A percentile compares a stretch with the other conserved stretches of the same genome.
phyloP scores from a whole-genome alignment of 2,113 vertebrate genomes.

The Uropsilus gracilis region DNA sequence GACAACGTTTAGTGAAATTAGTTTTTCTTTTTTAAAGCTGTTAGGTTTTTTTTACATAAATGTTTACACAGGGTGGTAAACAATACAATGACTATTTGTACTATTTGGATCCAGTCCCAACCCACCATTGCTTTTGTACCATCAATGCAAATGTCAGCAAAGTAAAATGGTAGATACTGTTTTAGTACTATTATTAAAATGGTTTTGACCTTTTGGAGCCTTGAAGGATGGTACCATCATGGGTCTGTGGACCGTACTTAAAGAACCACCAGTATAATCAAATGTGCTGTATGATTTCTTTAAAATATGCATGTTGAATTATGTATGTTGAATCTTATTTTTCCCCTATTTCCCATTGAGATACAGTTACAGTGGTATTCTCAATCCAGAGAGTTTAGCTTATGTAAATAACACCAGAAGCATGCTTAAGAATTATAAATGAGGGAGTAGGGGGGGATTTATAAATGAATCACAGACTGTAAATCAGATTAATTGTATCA shows the following conservation, averaged over 20 bases:
- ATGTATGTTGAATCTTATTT: slow-evolving; percentile 12
- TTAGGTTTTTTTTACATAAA: not conserved
- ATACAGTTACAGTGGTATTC: not conserved
- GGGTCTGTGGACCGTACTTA: not conserved
- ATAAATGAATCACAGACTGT: too few relatives aligned
- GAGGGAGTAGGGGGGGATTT: too few relatives aligned
- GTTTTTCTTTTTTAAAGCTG: not conserved
- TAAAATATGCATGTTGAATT: not conserved
- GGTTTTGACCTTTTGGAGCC: not conserved
- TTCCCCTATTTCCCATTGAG: not conserved
- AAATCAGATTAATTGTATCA: not conserved
- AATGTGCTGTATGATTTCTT: not conserved
- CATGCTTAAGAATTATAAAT: slow-evolving; percentile 13
- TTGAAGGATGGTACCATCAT: not conserved
- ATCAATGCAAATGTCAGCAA: slow-evolving; percentile 13
- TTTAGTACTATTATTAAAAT: slow-evolving; percentile 4
- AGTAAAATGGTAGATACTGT: slow-evolving; percentile 13
- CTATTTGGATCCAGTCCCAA: slow-evolving; percentile 1
- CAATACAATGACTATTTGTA: not conserved
- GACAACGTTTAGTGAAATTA: slow-evolving; percentile 14
- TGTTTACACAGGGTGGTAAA: not conserved
- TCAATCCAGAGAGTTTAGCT: slow-evolving; percentile 1
- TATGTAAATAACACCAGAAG: not conserved
- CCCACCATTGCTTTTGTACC: slow-evolving; percentile 11
- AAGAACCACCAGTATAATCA: not conserved